Evolutionary conservation across 2,888 invertebrate genomes (phyloP), one percentile per base, ranked within the genome.

Genomic region (Baccha elongata): DNA sequence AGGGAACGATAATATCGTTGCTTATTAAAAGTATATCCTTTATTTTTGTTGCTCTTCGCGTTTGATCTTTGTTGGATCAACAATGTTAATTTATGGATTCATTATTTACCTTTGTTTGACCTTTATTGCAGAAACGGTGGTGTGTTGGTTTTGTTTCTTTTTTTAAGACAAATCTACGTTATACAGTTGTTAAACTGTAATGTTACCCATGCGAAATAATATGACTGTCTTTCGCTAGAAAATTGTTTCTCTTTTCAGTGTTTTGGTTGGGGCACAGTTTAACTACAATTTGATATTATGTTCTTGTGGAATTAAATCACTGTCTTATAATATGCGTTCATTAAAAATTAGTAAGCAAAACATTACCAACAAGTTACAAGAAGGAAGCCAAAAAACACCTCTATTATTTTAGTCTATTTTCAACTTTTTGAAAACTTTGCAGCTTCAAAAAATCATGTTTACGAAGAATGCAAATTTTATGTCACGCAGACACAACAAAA

Each of bases 41-140:
- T 7, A 8, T 2, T 21, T 21, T 23, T 23, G 15, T 40, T 23
- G 23, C 0, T 6, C n/a, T n/a, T n/a, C 21, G 60, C 26, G 29
- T 42, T 42, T 42, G 44, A 29, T 60, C 60, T 60, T 19, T 29
- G 17, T 17, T 58, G 23, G 40, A 40, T 58, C 55, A 58, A 58
- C 55, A 58, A 23, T 10, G 23, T 23, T 19, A 44, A 26, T 44
- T 60, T 42, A 3, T 35, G 17, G 32, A 17, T 32, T 52, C 10
- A 15, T 58, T 42, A 60, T 60, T 42, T 29, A 17, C 42, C 11
- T 58, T 58, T 58, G n/a, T 44, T 42, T 29, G 17, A 44, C 26
- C 44, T 60, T 44, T 19, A 44, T 60, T 44, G 15, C n/a, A 23
- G 2, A 55, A 1, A 26, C 17, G 60, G n/a, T 8, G 8, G 29